These are phyloP conservation scores for Melanchra persicariae DNA, from an alignment of 2,888 invertebrate genomes.

Conservation along the genomic window DNA sequence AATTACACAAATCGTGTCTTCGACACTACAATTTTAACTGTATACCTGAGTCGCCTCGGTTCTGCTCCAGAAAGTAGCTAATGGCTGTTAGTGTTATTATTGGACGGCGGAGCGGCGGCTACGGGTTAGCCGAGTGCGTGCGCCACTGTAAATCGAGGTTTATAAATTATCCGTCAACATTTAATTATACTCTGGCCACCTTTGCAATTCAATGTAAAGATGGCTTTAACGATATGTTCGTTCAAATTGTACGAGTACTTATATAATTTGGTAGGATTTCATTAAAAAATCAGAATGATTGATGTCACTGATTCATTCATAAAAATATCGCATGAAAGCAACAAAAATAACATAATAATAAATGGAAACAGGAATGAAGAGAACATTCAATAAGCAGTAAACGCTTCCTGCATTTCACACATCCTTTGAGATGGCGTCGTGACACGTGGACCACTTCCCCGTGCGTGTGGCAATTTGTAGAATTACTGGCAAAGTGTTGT, in stretches of 20 bases:
- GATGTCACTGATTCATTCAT: conserved; percentile 43
- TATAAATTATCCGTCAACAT: conserved; percentile 79
- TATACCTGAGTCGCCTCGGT: conserved; percentile 60
- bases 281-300: conserved; percentile 65
- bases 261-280: conserved; percentile 61
- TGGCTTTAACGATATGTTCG: conserved; percentile 69
- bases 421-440: conserved; percentile 70
- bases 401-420: conserved; percentile 59
- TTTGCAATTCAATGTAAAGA: conserved; percentile 71
- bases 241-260: conserved; percentile 58
- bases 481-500: conserved; percentile 85
- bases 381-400: conserved; percentile 41
- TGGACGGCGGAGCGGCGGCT: conserved; percentile 31
- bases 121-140: conserved; percentile 63
- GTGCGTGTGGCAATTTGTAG: conserved; percentile 86
- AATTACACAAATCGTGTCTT: conserved; percentile 58
- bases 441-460: conserved; percentile 78
- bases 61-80: conserved; percentile 70
- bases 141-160: conserved; percentile 68
- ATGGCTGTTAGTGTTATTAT: conserved; percentile 61
- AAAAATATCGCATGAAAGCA: conserved; percentile 6
- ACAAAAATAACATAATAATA: conserved; percentile 25
- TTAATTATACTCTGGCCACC: conserved; percentile 75
- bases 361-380: conserved; percentile 21
- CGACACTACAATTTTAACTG: conserved; percentile 54